Conservation (phyloP, 2,113 vertebrate species). For the Tachysurus fulvidraco region DNA sequence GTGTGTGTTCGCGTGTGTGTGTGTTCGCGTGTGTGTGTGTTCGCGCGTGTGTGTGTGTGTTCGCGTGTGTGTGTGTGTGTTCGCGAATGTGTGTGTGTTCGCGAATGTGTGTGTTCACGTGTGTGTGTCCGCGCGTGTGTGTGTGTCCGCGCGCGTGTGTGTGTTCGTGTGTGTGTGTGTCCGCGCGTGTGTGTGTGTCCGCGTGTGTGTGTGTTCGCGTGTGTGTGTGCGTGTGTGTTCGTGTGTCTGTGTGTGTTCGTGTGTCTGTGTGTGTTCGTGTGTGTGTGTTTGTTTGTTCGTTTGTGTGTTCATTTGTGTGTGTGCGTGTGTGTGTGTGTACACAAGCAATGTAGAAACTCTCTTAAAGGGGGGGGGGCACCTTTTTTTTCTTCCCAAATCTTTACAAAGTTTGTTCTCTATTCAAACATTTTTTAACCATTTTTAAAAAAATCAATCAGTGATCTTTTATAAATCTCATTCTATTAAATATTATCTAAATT, state of each 20-base stretch:
- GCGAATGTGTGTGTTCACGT: too few relatives aligned
- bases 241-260: too few relatives aligned
- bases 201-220: too few relatives aligned
- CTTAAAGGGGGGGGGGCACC: not conserved
- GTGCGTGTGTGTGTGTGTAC: not conserved
- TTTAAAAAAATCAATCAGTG: not conserved
- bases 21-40: too few relatives aligned
- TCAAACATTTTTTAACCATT: constrained; percentile 16
- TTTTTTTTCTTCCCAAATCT: not conserved
- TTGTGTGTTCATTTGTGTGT: not conserved
- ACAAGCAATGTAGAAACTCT: not conserved
- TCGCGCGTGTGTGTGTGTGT: too few relatives aligned
- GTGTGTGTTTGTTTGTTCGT: not conserved
- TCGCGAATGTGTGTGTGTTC: too few relatives aligned
- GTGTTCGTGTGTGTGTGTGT: not conserved
- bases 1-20: too few relatives aligned
- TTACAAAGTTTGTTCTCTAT: not conserved
- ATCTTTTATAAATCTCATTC: not conserved
- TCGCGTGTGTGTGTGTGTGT: not conserved
- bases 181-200: too few relatives aligned
- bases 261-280: too few relatives aligned
- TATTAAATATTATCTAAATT: not conserved
- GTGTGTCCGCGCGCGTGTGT: too few relatives aligned
- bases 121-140: too few relatives aligned
- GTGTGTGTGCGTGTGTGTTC: too few relatives aligned